Evolutionary conservation across 2,888 invertebrate genomes (phyloP).

Genomic region (Brenthis daphne): DNA sequence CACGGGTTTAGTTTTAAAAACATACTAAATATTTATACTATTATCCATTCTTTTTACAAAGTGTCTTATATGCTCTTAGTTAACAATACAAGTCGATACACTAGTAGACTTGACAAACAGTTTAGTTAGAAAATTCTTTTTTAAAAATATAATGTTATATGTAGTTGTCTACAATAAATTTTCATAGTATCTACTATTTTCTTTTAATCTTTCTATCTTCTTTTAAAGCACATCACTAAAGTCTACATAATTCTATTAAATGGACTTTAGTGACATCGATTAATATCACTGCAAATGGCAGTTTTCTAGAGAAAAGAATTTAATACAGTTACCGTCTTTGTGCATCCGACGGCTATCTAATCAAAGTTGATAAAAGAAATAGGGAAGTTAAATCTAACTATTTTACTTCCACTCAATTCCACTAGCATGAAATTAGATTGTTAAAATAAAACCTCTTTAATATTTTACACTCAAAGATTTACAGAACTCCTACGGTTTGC

Average conservation of each 20-base stretch:
- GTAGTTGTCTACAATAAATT: too few relatives aligned
- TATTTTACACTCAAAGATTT: too few relatives aligned
- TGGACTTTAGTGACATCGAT: slow-evolving; percentile 17
- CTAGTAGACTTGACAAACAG: too few relatives aligned
- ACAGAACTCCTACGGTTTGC: too few relatives aligned
- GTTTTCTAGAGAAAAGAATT: slow-evolving; percentile 9
- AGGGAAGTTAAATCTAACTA: slow-evolving; percentile 12
- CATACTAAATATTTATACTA: too few relatives aligned
- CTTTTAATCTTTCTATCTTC: not conserved
- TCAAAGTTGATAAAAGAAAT: slow-evolving; percentile 11
- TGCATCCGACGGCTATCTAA: slow-evolving; percentile 18
- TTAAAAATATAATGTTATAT: too few relatives aligned
- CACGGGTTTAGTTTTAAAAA: too few relatives aligned
- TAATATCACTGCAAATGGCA: slow-evolving; percentile 17
- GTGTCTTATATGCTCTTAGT: too few relatives aligned
- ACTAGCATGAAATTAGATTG: not conserved
- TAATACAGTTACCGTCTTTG: slow-evolving; percentile 8
- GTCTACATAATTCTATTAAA: not conserved
- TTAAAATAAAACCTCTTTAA: not conserved
- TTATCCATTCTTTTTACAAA: too few relatives aligned
- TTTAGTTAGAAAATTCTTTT: too few relatives aligned
- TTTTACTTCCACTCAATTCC: not conserved
- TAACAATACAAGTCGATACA: too few relatives aligned
- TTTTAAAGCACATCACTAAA: not conserved
- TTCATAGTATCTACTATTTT: too few relatives aligned